These are phyloP conservation scores for Drosophila sp. DNA, from an alignment of 1,140 invertebrate species.

Conservation along the genomic window DNA sequence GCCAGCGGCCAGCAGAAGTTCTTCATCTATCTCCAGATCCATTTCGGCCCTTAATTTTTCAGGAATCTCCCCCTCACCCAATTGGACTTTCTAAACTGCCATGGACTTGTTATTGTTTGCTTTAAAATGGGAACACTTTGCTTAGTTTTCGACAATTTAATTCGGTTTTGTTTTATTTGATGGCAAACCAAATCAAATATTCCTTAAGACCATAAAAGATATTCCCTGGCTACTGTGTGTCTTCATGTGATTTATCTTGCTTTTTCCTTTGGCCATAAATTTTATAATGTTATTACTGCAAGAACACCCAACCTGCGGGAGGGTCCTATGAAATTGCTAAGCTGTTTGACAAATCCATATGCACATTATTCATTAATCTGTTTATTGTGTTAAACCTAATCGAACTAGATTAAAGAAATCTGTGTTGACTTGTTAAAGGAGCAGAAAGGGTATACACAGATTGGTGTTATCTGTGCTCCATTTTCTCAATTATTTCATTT, in stretches of 20 bases:
- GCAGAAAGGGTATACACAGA: not conserved
- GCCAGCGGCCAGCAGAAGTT: slow-evolving; percentile 33
- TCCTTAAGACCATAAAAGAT: not conserved
- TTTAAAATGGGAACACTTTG: slow-evolving; percentile 6
- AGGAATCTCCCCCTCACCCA: slow-evolving; percentile 14
- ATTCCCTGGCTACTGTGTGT: not conserved
- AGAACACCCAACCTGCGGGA: not conserved
- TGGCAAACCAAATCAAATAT: slow-evolving; percentile 6
- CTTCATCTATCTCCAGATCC: slow-evolving; percentile 4
- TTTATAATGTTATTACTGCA: not conserved
- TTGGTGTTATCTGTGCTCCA: not conserved
- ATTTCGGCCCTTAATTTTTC: not conserved
- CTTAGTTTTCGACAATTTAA: not conserved
- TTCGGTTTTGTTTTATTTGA: not conserved
- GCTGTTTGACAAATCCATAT: not conserved
- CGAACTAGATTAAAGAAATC: too few relatives aligned
- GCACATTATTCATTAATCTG: too few relatives aligned
- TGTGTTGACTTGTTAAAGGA: too few relatives aligned
- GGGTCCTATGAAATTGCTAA: not conserved
- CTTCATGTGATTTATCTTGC: not conserved
- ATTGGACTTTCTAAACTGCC: not conserved
- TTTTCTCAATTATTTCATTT: too few relatives aligned
- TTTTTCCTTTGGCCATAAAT: not conserved
- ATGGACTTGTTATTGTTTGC: not conserved
- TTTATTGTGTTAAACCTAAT: too few relatives aligned